Percentiles rank a stretch among this genome's conserved stretches.
Evolutionary conservation across 2,888 invertebrate species (phyloP).

Genomic region (Julus scandinavius): DNA sequence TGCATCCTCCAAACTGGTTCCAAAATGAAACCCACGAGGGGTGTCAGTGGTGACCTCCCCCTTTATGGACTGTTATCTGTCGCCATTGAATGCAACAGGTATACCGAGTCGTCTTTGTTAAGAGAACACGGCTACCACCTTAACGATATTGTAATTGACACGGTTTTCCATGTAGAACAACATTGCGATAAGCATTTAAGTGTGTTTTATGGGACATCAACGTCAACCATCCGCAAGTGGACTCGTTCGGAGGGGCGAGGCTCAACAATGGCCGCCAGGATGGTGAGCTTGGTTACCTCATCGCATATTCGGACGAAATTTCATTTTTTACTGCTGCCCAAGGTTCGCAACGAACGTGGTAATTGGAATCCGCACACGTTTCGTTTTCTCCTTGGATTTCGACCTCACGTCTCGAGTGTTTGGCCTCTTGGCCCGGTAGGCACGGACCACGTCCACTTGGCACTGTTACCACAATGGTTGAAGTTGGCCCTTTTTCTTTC

Average conservation of each 20-base stretch:
- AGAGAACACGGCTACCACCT: background rate
- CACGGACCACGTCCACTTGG: background rate
- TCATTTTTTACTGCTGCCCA: background rate
- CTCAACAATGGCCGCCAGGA: slow-evolving; percentile 18
- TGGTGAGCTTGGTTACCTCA: slow-evolving; percentile 13
- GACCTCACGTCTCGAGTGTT: slow-evolving; percentile 20
- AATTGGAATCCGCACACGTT: slow-evolving; percentile 31
- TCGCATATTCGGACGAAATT: background rate
- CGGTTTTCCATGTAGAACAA: slow-evolving; percentile 38
- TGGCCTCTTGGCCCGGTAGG: slow-evolving; percentile 23
- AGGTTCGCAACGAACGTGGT: background rate
- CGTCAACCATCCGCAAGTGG: background rate
- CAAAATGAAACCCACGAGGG: background rate
- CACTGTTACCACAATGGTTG: background rate
- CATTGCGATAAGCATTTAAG: slow-evolving; percentile 28
- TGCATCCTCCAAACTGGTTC: background rate
- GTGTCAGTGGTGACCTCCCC: background rate
- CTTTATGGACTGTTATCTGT: background rate
- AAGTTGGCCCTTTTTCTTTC: too few species aligned
- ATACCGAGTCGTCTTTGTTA: background rate
- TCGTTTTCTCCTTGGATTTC: slow-evolving; percentile 30
- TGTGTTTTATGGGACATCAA: slow-evolving; percentile 39
- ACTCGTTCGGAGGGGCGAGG: background rate
- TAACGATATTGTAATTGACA: slow-evolving; percentile 28
- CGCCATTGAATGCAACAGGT: slow-evolving; percentile 12